Evolutionary conservation across 2,113 vertebrate genomes (phyloP).

Genomic region (Nibea coibor): DNA sequence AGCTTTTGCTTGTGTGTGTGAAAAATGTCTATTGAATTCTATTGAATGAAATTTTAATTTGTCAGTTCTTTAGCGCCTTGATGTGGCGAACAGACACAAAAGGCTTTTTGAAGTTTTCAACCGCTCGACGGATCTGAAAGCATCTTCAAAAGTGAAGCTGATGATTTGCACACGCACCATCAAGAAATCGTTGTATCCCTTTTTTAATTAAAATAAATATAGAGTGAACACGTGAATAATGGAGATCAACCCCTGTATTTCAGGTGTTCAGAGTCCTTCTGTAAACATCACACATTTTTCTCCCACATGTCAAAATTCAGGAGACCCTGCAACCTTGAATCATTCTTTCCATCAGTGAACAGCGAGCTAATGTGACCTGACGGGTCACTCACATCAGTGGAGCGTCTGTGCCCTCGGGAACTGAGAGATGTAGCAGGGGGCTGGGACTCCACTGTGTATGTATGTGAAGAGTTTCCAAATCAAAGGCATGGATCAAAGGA

Average conservation of each 20-base stretch:
- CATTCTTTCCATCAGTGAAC: conserved; percentile 54
- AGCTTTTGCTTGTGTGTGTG: conserved; percentile 29
- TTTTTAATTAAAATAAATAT: background rate
- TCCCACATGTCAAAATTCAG: conserved; percentile 33
- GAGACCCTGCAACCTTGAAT: conserved; percentile 64
- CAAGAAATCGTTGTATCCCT: background rate
- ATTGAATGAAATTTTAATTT: conserved; percentile 31
- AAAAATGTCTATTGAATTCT: conserved; percentile 29
- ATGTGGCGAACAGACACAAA: background rate
- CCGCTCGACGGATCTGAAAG: conserved; percentile 12
- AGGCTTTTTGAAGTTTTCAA: conserved; percentile 33
- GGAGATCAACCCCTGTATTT: background rate
- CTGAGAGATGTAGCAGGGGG: conserved; percentile 28
- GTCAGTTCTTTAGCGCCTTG: conserved; percentile 17
- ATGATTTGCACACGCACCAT: background rate
- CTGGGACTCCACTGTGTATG: conserved; percentile 11
- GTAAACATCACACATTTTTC: conserved; percentile 37
- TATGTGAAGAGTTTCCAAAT: conserved; percentile 59
- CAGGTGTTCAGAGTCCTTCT: conserved; percentile 5
- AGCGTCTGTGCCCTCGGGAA: conserved; percentile 53
- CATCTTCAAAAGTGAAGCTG: conserved; percentile 19
- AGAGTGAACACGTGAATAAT: background rate
- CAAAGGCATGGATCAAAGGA: conserved; percentile 58
- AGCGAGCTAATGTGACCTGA: conserved; percentile 69
- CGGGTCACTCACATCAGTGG: conserved; percentile 60